Evolutionary conservation across 2,888 invertebrate genomes (phyloP), one percentile per base, ranked within the genome.

Genomic region (Drosophila neotestacea): DNA sequence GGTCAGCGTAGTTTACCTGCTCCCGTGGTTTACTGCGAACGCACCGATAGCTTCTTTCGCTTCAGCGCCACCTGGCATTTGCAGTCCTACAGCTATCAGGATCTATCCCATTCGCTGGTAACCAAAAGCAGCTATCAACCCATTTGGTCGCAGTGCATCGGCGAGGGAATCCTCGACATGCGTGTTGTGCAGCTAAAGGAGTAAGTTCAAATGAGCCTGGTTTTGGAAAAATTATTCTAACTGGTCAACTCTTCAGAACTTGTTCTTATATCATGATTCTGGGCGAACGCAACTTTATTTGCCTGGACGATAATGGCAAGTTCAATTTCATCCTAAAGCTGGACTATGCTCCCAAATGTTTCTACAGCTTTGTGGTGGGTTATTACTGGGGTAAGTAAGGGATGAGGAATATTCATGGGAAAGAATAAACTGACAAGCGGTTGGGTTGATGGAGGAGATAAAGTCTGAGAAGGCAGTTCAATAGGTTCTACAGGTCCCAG

Each of bases 61-160:
- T 94, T 95, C 52, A 96, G 96, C 79, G 95, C 97, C 0, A 95
- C 95, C 46, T 97, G 98, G 96, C 93, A 95, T 66, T 93, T 99
- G 70, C 96, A 98, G 92, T 96, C 96, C 90, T 98, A 96, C 93
- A 97, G 96, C 88, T 97, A 96, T 91, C 96, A 97, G 92, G 94
- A 95, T 79, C 92, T 97, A 65, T 95, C 96, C 27, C 96, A 96
- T 83, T 95, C 95, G 11, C 94, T 95, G 38, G 95, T 94, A 42
- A 91, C 93, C 70, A 93, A 94, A 74, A 93, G 94, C 73, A 93
- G 94, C 66, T 93, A 93, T 38, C 77, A 86, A 30, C 90, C 93
- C 36, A 80, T 87, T 34, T 93, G 93, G 93, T 88, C 92, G 11
- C 73, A 92, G 56, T 97, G 96, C 89, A 93, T 98, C 4, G 98